Evolutionary conservation across 2,888 invertebrate genomes (phyloP).

Genomic region (Eristalis pertinax): DNA sequence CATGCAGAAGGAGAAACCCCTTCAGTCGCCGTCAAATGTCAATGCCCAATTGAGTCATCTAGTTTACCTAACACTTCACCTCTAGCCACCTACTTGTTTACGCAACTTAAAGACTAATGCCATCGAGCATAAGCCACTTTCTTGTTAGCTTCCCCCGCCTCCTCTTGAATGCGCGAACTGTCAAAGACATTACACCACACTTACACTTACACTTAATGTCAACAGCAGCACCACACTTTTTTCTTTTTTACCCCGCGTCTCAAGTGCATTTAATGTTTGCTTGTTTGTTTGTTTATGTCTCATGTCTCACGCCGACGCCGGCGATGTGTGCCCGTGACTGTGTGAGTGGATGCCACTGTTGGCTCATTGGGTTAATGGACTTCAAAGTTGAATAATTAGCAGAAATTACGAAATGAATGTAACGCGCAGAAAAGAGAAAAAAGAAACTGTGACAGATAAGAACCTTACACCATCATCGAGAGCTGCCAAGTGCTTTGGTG

Average conservation of each 20-base stretch:
- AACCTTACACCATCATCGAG: neutral
- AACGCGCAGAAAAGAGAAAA: slow-evolving; percentile 20
- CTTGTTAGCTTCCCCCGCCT: no score
- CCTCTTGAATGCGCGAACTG: slow-evolving; percentile 17
- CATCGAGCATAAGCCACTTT: slow-evolving; percentile 5
- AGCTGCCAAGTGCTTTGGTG: neutral
- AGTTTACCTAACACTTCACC: slow-evolving; percentile 49
- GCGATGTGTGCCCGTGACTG: neutral
- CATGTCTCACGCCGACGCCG: neutral
- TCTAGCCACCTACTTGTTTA: slow-evolving; percentile 30
- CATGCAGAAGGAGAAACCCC: neutral
- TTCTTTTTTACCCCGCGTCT: slow-evolving; percentile 25
- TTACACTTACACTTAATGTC: slow-evolving; percentile 52
- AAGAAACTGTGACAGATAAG: slow-evolving; percentile 62
- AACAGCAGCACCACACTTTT: slow-evolving; percentile 29
- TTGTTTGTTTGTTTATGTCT: slow-evolving; percentile 50
- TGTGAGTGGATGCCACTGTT: neutral
- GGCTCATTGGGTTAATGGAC: slow-evolving; percentile 69
- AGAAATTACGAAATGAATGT: slow-evolving; percentile 21
- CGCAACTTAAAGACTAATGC: slow-evolving; percentile 25
- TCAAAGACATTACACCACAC: slow-evolving; percentile 56
- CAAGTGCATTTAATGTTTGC: slow-evolving; percentile 53
- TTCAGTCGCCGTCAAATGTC: neutral
- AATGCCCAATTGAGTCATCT: slow-evolving; percentile 19
- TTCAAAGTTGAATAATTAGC: slow-evolving; percentile 68